Conservation (phyloP, 2,113 vertebrate genomes). For the Mus spicilegus region DNA sequence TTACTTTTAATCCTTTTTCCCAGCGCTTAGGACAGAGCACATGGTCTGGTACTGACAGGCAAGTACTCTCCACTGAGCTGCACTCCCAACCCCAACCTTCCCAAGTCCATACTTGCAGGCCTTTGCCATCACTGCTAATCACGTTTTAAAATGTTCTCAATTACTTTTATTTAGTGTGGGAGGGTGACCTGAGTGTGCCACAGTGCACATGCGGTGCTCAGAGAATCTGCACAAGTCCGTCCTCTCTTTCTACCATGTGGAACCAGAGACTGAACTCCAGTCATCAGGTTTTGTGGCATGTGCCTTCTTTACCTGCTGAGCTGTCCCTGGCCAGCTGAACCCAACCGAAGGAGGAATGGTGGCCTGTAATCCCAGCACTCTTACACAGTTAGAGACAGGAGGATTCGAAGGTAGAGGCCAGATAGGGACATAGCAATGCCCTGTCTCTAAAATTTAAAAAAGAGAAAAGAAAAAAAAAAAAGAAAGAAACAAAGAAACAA, state of each 20-base stretch:
- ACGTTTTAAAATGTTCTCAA: background rate
- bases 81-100: background rate
- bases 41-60: background rate
- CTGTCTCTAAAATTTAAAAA: background rate
- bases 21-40: background rate
- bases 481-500: background rate
- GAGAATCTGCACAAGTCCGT: background rate
- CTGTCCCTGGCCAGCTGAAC: background rate
- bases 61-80: background rate
- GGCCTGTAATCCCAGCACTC: background rate
- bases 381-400: background rate
- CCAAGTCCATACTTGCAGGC: background rate
- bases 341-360: accelerated
- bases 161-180: background rate
- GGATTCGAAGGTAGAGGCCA: background rate
- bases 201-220: background rate
- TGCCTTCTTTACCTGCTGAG: background rate
- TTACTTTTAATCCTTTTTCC: background rate
- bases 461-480: background rate
- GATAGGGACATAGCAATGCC: background rate
- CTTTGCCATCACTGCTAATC: background rate
- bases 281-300: background rate
- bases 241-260: background rate
- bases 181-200: background rate
- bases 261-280: background rate